A percentile compares a stretch with the other conserved stretches of the same genome.
These are phyloP conservation scores for Saccostrea echinata DNA, from an alignment of 1,140 invertebrate genomes.

Conservation along the genomic window DNA sequence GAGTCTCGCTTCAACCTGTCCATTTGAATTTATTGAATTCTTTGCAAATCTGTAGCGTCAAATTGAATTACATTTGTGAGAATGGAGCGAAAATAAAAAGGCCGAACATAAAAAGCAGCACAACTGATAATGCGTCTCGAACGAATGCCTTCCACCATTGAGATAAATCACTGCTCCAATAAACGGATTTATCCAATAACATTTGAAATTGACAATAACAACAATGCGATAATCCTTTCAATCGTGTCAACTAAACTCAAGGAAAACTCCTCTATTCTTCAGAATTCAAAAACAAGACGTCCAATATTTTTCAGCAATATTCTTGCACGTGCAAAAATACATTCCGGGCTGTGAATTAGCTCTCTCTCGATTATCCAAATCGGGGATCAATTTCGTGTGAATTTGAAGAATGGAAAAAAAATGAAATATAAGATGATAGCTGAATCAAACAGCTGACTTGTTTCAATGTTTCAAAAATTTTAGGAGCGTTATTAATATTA, in stretches of 20 bases:
- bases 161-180: slow-evolving; percentile 42
- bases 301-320: slow-evolving; percentile 27
- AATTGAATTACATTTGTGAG: slow-evolving; percentile 43
- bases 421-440: neutral
- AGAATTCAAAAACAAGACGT: neutral
- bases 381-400: neutral
- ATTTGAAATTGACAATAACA: slow-evolving; percentile 39
- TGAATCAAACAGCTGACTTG: too few relatives aligned
- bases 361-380: neutral
- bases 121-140: slow-evolving; percentile 29
- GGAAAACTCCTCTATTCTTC: slow-evolving; percentile 19
- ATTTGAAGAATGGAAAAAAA: neutral
- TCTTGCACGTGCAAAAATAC: slow-evolving; percentile 36
- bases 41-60: slow-evolving; percentile 36
- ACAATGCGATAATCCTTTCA: slow-evolving; percentile 24
- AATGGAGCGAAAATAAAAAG: slow-evolving; percentile 39
- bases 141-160: slow-evolving; percentile 34
- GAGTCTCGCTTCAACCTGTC: slow-evolving; percentile 1
- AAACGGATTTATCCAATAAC: slow-evolving; percentile 47
- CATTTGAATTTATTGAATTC: slow-evolving; percentile 18
- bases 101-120: slow-evolving; percentile 24
- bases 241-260: neutral
- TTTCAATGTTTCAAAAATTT: too few relatives aligned
- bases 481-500: too few relatives aligned
- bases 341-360: neutral